Evolutionary conservation across 2,113 vertebrate genomes (phyloP).

Genomic region (Stigmatopora argus): DNA sequence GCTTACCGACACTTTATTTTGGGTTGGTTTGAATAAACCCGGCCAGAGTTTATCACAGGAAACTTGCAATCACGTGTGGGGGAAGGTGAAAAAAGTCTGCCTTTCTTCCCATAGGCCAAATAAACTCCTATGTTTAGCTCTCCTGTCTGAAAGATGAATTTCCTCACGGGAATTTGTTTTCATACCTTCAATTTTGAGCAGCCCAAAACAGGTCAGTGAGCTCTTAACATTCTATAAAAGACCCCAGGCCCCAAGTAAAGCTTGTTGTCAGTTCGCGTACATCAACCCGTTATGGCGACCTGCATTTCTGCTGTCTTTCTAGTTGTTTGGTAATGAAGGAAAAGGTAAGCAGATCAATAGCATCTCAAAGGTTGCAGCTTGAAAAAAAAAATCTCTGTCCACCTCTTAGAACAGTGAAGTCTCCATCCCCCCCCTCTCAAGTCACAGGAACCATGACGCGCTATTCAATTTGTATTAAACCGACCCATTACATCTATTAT

Average conservation of each 20-base stretch:
- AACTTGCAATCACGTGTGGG: background rate
- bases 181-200: conserved; percentile 34
- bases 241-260: conserved; percentile 30
- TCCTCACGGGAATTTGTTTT: conserved; percentile 33
- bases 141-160: conserved; percentile 18
- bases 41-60: background rate
- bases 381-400: conserved; percentile 7
- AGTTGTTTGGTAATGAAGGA: conserved; percentile 42
- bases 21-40: conserved; percentile 8
- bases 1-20: background rate
- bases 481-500: conserved; percentile 30
- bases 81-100: conserved; percentile 14
- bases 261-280: conserved; percentile 41
- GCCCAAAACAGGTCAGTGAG: conserved; percentile 16
- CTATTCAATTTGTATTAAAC: conserved; percentile 34
- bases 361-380: conserved; percentile 32
- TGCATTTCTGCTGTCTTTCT: conserved; percentile 15
- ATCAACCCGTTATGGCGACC: conserved; percentile 18
- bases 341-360: conserved; percentile 38
- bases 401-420: conserved; percentile 11
- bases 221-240: conserved; percentile 30
- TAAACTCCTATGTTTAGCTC: conserved; percentile 24
- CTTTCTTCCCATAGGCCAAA: background rate
- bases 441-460: conserved; percentile 12
- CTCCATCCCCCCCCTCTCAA: conserved; percentile 37